Evolutionary conservation across 2,113 vertebrate genomes (phyloP).

Genomic region (Gymnocephalus cernua): DNA sequence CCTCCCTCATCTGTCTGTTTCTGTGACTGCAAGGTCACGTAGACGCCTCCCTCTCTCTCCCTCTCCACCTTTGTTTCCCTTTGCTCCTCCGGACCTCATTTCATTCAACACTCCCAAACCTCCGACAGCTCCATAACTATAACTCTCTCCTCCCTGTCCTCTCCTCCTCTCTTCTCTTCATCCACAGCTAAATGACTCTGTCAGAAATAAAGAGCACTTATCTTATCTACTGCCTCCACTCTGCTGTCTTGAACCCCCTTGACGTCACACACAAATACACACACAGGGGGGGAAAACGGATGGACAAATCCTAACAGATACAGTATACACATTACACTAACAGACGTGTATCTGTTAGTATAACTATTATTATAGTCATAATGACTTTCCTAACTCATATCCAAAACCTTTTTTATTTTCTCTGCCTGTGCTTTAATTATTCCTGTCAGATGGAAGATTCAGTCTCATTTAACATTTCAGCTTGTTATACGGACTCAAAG

Average conservation of each 20-base stretch:
- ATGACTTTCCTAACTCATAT: slow-evolving; percentile 9
- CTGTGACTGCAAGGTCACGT: slow-evolving; percentile 72
- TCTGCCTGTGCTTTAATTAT: slow-evolving; percentile 3
- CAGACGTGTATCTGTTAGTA: slow-evolving; percentile 6
- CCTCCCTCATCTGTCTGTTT: slow-evolving; percentile 62
- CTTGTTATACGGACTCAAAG: slow-evolving; percentile 19
- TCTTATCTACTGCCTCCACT: slow-evolving; percentile 82
- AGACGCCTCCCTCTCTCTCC: slow-evolving; percentile 46
- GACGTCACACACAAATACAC: slow-evolving; percentile 50
- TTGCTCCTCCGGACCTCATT: slow-evolving; percentile 71
- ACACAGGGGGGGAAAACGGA: slow-evolving; percentile 4
- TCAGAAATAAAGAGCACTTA: slow-evolving; percentile 85
- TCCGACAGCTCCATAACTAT: slow-evolving; percentile 81
- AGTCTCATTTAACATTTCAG: slow-evolving; percentile 27
- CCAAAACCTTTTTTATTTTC: slow-evolving; percentile 6
- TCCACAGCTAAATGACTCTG: slow-evolving; percentile 83
- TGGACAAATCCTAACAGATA: background rate
- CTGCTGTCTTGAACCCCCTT: slow-evolving; percentile 63
- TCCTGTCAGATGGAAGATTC: slow-evolving; percentile 13
- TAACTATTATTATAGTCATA: background rate
- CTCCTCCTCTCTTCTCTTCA: slow-evolving; percentile 76
- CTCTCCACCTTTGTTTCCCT: slow-evolving; percentile 72
- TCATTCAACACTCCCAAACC: slow-evolving; percentile 76
- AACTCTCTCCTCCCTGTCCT: slow-evolving; percentile 75
- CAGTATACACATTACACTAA: background rate